Base-by-base conservation (phyloP, 2,888 invertebrate genomes). In the Drosophila heteroneura region DNA sequence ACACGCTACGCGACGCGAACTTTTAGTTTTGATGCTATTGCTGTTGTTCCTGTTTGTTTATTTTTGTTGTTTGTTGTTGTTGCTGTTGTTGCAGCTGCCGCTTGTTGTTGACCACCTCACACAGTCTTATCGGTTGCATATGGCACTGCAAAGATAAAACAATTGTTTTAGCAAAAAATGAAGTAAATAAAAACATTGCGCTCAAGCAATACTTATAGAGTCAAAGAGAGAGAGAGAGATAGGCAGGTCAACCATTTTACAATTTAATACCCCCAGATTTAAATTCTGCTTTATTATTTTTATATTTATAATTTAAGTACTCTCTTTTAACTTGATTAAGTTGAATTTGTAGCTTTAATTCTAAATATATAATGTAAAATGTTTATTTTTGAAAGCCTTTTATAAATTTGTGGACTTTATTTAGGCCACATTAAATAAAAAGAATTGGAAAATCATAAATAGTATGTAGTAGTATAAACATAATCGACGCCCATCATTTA, bases 41-140 rank as follows among this genome's bases (percentile, higher is more conserved):
- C 49, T n/a, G 35, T 19, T 68, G 41, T 12, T 60, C 16, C 30
- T 44, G 52, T 35, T 62, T 52, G 30, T 6, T 19, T 57, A n/a
- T 30, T 12, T 32, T 12, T 54, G 26, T 9, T 32, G 22, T n/a
- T 32, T 35, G 57, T 37, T 62, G 37, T 37, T 47, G 14, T 60
- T 61, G 22, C 35, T 63, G 54, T 22, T 51, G 53, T 6, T 28
- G 53, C 5, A 49, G 66, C n/a, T 57, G 49, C 41, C 49, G 70
- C 59, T 63, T 63, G 71, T 62, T 76, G 74, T 52, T 73, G 80
- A 79, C 74, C 82, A 83, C 69, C 69, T 78, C 71, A 69, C 82
- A 78, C 85, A 87, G 87, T 87, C 85, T 87, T 82, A 87, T 86
- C 82, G 82, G 82, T 86, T 87, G 87, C 87, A 83, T 86, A 81